Percentiles rank a stretch among this genome's conserved stretches.
These are phyloP conservation scores for Lasius platythorax DNA, from an alignment of 2,888 invertebrate species.

Conservation along the genomic window DNA sequence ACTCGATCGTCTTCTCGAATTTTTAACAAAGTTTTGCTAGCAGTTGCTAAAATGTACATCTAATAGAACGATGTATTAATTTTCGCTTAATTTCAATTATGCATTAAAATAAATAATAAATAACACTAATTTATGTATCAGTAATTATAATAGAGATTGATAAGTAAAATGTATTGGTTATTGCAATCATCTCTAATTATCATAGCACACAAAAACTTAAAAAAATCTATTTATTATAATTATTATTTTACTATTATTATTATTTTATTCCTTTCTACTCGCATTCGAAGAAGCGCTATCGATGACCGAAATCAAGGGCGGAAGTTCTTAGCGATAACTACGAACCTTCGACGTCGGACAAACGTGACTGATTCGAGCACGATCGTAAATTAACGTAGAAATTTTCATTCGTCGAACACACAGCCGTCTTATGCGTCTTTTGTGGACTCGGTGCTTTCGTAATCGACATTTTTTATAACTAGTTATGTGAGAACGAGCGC, in stretches of 20 bases:
- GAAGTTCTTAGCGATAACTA: conserved; percentile 63
- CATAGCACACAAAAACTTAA: background rate
- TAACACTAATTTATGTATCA: background rate
- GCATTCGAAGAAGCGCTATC: conserved; percentile 42
- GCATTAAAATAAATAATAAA: background rate
- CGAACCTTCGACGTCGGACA: background rate
- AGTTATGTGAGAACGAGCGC: background rate
- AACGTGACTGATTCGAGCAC: background rate
- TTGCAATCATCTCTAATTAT: background rate
- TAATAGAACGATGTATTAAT: background rate
- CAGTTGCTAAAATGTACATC: background rate
- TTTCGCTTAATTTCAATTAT: background rate
- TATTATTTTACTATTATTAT: background rate
- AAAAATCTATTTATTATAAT: background rate
- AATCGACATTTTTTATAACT: conserved; percentile 27
- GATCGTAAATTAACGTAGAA: conserved; percentile 2
- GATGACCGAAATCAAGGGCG: conserved; percentile 59
- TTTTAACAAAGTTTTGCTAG: background rate
- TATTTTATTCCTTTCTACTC: conserved; percentile 44
- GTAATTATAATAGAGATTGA: background rate
- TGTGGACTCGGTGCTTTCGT: background rate
- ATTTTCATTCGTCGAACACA: background rate
- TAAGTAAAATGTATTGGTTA: background rate
- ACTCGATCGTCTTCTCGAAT: background rate
- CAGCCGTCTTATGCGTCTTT: background rate